Evolutionary conservation across 2,113 vertebrate species (phyloP).

Genomic region (Condylura cristata): DNA sequence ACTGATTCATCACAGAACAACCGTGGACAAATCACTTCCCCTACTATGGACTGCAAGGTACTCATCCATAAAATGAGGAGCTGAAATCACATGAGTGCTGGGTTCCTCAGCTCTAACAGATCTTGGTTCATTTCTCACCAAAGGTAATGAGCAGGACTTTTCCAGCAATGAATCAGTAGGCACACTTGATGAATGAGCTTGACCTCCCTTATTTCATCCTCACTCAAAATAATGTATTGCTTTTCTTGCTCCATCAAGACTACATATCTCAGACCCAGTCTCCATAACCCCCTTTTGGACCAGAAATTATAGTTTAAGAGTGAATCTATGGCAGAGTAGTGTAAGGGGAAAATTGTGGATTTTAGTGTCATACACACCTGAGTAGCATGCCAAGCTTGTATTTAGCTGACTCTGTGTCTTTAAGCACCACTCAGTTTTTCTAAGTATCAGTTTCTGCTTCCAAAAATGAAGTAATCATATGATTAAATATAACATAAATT

Average conservation of each 20-base stretch:
- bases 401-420: not conserved
- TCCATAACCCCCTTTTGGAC: not conserved
- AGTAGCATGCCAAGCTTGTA: not conserved
- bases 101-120: not conserved
- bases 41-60: not conserved
- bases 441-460: not conserved
- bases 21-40: not conserved
- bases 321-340: not conserved
- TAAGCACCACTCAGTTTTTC: not conserved
- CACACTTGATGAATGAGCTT: constrained; percentile 17
- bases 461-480: constrained; percentile 9
- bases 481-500: not conserved
- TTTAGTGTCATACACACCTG: not conserved
- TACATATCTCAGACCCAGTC: not conserved
- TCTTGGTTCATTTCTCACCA: constrained; percentile 39
- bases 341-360: not conserved
- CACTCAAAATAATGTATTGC: constrained; percentile 28
- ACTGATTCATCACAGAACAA: not conserved
- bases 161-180: not conserved
- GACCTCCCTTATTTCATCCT: not conserved
- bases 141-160: constrained; percentile 6
- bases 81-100: not conserved
- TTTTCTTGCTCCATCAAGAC: not conserved
- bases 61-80: not conserved
- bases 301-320: not conserved